Conservation (phyloP, 2,797 vertebrate species). For the Meda fulgida region DNA sequence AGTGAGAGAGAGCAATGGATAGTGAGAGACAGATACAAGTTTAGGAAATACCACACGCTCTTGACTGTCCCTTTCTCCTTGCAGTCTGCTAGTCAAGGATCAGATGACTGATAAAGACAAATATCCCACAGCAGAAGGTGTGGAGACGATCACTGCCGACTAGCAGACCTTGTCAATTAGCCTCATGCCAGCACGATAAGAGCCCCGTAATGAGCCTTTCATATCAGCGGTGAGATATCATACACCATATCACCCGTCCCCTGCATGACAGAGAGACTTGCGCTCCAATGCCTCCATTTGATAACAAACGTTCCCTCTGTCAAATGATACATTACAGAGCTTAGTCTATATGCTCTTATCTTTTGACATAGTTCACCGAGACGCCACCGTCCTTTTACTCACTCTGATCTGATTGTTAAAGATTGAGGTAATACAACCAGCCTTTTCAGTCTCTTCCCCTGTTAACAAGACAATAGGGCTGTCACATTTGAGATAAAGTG, state of each 20-base stretch:
- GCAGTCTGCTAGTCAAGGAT: constrained; percentile 83
- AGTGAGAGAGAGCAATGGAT: constrained; percentile 9
- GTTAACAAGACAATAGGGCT: constrained; percentile 13
- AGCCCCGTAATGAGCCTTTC: constrained; percentile 90
- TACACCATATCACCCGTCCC: constrained; percentile 63
- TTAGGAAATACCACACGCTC: constrained; percentile 28
- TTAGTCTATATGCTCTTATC: constrained; percentile 73
- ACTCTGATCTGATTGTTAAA: constrained; percentile 16
- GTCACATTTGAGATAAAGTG: constrained; percentile 23
- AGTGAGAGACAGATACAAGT: constrained; percentile 36
- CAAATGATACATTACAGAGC: constrained; percentile 89
- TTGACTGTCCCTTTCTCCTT: constrained; percentile 59
- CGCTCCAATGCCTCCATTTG: constrained; percentile 85
- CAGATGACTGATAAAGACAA: constrained; percentile 86
- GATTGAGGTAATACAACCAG: constrained; percentile 12
- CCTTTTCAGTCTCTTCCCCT: not conserved
- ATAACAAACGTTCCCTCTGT: constrained; percentile 88
- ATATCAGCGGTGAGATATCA: constrained; percentile 82
- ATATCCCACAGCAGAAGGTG: constrained; percentile 82
- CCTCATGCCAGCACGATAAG: constrained; percentile 88
- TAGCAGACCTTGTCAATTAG: constrained; percentile 92
- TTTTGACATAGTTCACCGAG: constrained; percentile 62
- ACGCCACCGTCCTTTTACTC: constrained; percentile 27
- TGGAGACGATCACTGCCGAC: constrained; percentile 69
- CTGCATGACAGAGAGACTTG: constrained; percentile 81